Evolutionary conservation across 2,113 vertebrate genomes (phyloP).

Genomic region (Psittacus erithacus): DNA sequence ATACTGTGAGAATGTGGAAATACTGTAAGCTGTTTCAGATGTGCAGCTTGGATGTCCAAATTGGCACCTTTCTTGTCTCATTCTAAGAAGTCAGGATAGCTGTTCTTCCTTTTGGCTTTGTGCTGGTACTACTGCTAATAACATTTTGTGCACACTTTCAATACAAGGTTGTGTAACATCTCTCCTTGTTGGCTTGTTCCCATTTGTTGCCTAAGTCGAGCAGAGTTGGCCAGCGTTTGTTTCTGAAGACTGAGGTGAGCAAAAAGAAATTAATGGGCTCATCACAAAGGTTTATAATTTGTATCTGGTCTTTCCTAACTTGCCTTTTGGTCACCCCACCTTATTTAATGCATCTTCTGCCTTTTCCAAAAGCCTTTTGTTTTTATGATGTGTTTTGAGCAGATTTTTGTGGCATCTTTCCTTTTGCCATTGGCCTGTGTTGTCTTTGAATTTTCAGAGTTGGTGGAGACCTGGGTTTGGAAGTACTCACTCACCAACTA

Average conservation of each 20-base stretch:
- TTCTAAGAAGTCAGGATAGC: not conserved
- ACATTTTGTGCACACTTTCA: not conserved
- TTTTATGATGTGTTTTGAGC: not conserved
- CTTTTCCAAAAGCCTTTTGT: not conserved
- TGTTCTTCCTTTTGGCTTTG: not conserved
- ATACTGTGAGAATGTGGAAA: constrained; percentile 53
- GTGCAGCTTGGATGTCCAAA: not conserved
- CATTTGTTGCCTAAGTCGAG: not conserved
- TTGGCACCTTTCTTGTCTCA: not conserved
- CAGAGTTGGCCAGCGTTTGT: not conserved
- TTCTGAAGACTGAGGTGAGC: not conserved
- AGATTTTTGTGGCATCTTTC: not conserved
- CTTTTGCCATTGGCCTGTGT: not conserved
- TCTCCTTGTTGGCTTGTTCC: not conserved
- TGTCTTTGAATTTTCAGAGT: not conserved
- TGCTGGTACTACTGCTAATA: not conserved
- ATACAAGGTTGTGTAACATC: not conserved
- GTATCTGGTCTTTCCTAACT: not conserved
- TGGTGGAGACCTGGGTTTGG: not conserved
- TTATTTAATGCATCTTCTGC: not conserved
- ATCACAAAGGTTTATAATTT: not conserved
- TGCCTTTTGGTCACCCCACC: not conserved
- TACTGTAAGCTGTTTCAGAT: constrained; percentile 35
- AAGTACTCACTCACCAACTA: not conserved
- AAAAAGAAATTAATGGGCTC: not conserved